Base-by-base conservation (phyloP, 2,113 vertebrate species). In the Piaya cayana region DNA sequence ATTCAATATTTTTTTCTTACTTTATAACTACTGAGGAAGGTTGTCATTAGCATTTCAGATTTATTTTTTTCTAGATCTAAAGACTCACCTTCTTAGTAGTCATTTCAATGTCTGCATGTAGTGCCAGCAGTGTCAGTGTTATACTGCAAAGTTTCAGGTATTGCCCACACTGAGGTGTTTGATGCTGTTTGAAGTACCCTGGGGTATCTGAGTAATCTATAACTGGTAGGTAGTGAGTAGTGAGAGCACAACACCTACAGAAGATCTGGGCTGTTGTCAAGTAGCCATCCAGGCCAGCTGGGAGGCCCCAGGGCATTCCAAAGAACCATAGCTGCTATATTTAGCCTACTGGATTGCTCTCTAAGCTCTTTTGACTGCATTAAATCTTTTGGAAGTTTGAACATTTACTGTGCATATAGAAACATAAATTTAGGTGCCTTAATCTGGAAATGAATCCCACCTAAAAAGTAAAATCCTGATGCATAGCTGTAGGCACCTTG, bases 41-140 rank as follows among this genome's bases (percentile, higher is more conserved):
- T 4, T 90, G 18, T 63, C 45, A 59, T 67, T 71, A 86, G 71
- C 1, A 63, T 4, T 3, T 6, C 4, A 26, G 22, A 49, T 20
- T 49, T 21, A 3, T 37, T 25, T 34, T 74, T 55, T 18, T 11
- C 19, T 53, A 17, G 16, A 32, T 34, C 26, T 53, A 16, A 60
- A 52, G 39, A 20, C 62, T 75, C 63, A 36, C 12, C 36, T 85
- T 16, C 37, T 45, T 22, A 37, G 17, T 11, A 53, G 42, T 19
- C 20, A 43, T 6, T 30, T 32, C n/a, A 68, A 5, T 6, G 47
- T 11, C 9, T 23, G 3, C 14, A 4, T 1, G 5, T 22, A 3
- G 27, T 8, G 7, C 23, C 6, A 14, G 32, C 47, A 65, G 10
- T 37, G 30, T 18, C 52, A 53, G 12, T 0, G 1, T 18, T 13